These are phyloP conservation scores for Baryphthengus martii DNA, from an alignment of 2,113 vertebrate species.

Conservation along the genomic window DNA sequence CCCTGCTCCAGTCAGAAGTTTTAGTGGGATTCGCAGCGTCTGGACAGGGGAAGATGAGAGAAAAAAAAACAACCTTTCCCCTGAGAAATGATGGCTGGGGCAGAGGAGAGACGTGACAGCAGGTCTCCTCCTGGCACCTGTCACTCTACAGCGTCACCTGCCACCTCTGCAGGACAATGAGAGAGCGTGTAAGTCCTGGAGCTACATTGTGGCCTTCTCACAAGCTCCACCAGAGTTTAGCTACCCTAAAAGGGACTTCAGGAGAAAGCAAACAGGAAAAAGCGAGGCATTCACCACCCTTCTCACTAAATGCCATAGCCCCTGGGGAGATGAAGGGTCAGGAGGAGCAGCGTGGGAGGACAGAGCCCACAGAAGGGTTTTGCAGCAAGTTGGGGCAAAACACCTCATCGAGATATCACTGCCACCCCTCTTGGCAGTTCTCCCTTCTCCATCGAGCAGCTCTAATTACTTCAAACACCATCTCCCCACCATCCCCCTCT, in stretches of 20 bases:
- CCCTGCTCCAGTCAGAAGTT: conserved; percentile 58
- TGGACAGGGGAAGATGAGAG: conserved; percentile 4
- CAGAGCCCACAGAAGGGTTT: background rate
- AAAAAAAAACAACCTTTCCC: background rate
- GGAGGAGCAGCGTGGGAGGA: background rate
- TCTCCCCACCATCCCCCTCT: background rate
- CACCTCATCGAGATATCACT: background rate
- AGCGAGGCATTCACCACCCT: background rate
- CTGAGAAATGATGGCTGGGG: background rate
- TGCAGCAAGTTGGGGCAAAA: background rate
- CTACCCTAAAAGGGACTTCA: background rate
- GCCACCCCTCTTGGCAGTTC: background rate
- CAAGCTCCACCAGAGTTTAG: background rate
- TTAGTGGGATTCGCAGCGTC: conserved; percentile 24
- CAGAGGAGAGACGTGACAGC: background rate
- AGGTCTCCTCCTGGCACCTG: background rate
- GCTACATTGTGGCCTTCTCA: background rate
- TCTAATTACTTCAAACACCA: conserved; percentile 45
- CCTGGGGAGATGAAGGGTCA: background rate
- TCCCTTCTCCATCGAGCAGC: conserved; percentile 11
- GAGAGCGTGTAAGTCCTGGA: background rate
- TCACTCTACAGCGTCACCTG: background rate
- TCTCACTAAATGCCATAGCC: fast-evolving
- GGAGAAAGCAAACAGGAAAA: background rate
- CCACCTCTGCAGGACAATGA: background rate